Percentiles rank a stretch among this genome's conserved stretches.
phyloP scores from a whole-genome alignment of 2,113 vertebrate species.

The Smithornis capensis region DNA sequence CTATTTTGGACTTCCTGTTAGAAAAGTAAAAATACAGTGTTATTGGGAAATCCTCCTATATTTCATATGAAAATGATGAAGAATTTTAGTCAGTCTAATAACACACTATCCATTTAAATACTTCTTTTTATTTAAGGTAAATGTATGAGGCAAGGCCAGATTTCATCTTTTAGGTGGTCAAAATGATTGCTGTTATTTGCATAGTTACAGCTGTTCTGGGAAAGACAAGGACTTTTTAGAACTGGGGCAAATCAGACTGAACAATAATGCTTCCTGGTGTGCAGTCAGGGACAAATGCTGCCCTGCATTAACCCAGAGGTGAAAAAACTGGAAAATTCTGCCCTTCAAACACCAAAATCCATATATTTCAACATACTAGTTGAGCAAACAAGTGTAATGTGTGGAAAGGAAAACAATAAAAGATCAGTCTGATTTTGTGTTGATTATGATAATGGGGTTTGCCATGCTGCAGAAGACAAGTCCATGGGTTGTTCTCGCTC shows the following conservation, averaged over 20 bases:
- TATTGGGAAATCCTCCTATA: neutral
- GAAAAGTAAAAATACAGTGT: neutral
- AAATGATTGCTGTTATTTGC: neutral
- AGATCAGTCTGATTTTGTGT: neutral
- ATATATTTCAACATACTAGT: neutral
- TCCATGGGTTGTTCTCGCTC: neutral
- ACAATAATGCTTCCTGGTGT: fast-evolving
- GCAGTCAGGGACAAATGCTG: neutral
- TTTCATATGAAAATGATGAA: neutral
- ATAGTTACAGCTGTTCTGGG: neutral
- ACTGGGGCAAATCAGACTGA: neutral
- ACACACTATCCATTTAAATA: neutral
- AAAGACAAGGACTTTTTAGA: neutral
- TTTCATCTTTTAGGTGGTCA: neutral
- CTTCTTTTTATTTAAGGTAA: neutral
- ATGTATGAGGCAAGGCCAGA: neutral
- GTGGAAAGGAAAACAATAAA: neutral
- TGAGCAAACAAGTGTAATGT: fast-evolving
- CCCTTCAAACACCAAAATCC: neutral
- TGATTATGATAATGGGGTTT: neutral
- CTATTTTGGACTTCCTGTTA: neutral
- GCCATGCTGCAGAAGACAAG: neutral
- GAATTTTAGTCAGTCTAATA: neutral
- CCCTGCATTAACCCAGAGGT: neutral
- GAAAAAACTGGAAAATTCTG: neutral